These are phyloP conservation scores for Choreutis nemorana DNA, from an alignment of 2,888 invertebrate genomes.

Conservation along the genomic window DNA sequence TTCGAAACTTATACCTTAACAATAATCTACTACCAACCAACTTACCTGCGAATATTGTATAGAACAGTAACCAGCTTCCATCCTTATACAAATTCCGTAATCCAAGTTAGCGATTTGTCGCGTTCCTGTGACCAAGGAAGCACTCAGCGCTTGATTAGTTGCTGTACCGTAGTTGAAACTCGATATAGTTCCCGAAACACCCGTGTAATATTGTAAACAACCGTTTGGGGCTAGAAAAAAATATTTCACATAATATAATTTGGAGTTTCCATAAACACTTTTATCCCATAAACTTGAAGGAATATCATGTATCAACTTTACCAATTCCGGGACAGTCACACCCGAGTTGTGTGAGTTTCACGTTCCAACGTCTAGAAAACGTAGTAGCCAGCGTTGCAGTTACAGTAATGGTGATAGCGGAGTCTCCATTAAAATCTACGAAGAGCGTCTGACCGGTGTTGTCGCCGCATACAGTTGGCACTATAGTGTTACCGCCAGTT, in stretches of 20 bases:
- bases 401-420: conserved; percentile 73
- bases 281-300: not conserved
- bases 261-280: not conserved
- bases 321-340: conserved; percentile 76
- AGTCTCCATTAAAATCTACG: conserved; percentile 74
- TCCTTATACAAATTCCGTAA: conserved; percentile 81
- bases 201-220: conserved; percentile 78
- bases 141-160: conserved; percentile 61
- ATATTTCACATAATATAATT: not conserved
- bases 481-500: conserved; percentile 71
- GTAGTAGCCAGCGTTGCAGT: conserved; percentile 68
- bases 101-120: conserved; percentile 75
- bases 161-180: conserved; percentile 81
- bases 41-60: conserved; percentile 71
- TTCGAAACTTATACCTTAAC: too few relatives aligned
- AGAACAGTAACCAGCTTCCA: conserved; percentile 75
- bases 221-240: conserved; percentile 74
- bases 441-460: conserved; percentile 83
- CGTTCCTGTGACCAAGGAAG: conserved; percentile 70
- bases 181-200: conserved; percentile 67
- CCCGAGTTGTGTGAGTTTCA: conserved; percentile 75
- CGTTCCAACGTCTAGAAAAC: conserved; percentile 76
- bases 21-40: too few relatives aligned
- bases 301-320: too few relatives aligned
- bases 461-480: conserved; percentile 80